Base-by-base conservation (phyloP, 2,888 invertebrate genomes). In the Crocallis elinguaria region DNA sequence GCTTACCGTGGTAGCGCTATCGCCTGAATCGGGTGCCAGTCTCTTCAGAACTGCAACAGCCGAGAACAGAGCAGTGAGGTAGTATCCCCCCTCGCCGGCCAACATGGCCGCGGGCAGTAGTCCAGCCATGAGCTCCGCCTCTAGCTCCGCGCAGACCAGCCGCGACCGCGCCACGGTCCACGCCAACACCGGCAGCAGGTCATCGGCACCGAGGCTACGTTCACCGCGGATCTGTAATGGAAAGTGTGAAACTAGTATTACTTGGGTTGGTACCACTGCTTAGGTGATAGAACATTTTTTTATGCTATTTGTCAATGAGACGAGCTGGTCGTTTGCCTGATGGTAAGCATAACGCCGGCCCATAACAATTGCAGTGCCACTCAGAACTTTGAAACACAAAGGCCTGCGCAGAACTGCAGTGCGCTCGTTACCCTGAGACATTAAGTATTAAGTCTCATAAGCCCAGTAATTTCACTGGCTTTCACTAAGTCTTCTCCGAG, bases 121-220 rank as follows among this genome's bases (percentile, higher is more conserved):
- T 1, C 96, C 98, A 93, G 98, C 98, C 98, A 99, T 99, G 79
- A 98, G 96, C 78, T 98, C 98, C 0, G 98, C 98, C 81, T 99
- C 98, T 50, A 98, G 94, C 88, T 99, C 98, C 0, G 98, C 98
- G 21, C 97, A 96, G 5, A 98, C 95, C 70, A 98, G 94, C 25
- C 96, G 96, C 66, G 97, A 96, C 59, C 97, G 96, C 0, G 98
- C 97, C 64, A 99, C 92, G 7, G 98, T 96, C 95, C 97, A 98
- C 48, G 98, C 97, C 39, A 99, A 93, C 49, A 98, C 94, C 0
- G 98, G 98, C 48, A 99, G 93, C 60, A 98, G 95, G 75, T 98
- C 98, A 82, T 97, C 97, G 8, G 97, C 96, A 5, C 96, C 96
- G 9, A 97, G 85, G 77, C 93, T 92, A 33, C 94, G 93, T 59